Evolutionary conservation across 2,113 vertebrate genomes (phyloP).

Genomic region (Trichomycterus rosablanca): DNA sequence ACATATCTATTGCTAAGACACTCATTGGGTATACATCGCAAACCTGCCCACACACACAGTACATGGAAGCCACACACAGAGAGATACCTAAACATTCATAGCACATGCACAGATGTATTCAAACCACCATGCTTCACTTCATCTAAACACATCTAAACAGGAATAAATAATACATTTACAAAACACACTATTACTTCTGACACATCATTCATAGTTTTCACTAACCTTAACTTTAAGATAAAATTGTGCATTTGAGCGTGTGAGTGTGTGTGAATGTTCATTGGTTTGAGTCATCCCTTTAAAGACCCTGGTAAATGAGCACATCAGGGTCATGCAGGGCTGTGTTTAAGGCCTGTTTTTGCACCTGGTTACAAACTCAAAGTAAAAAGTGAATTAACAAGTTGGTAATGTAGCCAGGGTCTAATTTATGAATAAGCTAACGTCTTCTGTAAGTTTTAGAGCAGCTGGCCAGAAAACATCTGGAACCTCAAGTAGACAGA

Average conservation of each 20-base stretch:
- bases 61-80: slow-evolving; percentile 46
- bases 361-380: slow-evolving; percentile 47
- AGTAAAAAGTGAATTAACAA: slow-evolving; percentile 48
- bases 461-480: slow-evolving; percentile 49
- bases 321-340: slow-evolving; percentile 41
- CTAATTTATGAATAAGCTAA: slow-evolving; percentile 49
- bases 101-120: not conserved
- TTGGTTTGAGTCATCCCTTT: slow-evolving; percentile 42
- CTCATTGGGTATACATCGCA: slow-evolving; percentile 41
- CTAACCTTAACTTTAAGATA: slow-evolving; percentile 24
- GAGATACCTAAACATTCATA: slow-evolving; percentile 43
- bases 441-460: slow-evolving; percentile 47
- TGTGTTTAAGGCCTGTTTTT: slow-evolving; percentile 44
- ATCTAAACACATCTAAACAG: slow-evolving; percentile 16
- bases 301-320: slow-evolving; percentile 43
- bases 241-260: slow-evolving; percentile 30
- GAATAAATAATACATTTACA: slow-evolving; percentile 27
- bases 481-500: slow-evolving; percentile 43
- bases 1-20: slow-evolving; percentile 26
- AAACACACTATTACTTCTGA: slow-evolving; percentile 10
- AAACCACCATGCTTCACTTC: slow-evolving; percentile 25
- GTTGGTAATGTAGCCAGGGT: slow-evolving; percentile 41
- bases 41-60: slow-evolving; percentile 37
- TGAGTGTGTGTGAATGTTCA: slow-evolving; percentile 35
- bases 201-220: slow-evolving; percentile 15